Base-by-base conservation (phyloP, 2,888 invertebrate species). In the Fragum whitleyi region DNA sequence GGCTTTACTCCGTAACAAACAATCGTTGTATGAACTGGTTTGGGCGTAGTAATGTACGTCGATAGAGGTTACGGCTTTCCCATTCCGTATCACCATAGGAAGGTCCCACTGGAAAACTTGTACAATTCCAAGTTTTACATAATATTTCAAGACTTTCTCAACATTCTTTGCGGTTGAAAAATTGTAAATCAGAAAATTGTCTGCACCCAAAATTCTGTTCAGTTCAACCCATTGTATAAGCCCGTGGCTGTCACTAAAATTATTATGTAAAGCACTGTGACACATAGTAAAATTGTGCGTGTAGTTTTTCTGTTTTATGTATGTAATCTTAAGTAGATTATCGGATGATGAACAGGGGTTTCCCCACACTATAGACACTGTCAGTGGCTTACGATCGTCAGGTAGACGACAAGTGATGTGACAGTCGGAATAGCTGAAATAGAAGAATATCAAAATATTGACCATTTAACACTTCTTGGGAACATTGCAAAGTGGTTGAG, bases 181-280 rank as follows among this genome's bases (percentile, higher is more conserved):
- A 32, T 36, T 29, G 28, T 62, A 62, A 36, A 62, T 32, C 7
- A 32, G 28, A n/a, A 62, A 62, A 32, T 62, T 32, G 19, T 29
- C 32, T 9, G 21, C 62, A 16, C 36, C 62, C 14, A 62, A 32
- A 9, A 32, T 32, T 32, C 1, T 16, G 36, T 62, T 62, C 32
- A 62, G 9, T 62, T 62, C 62, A n/a, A 62, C n/a, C 62, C 62
- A 62, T 62, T 62, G 32, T 7, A 36, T 14, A 16, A 62, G 21
- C 36, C 23, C 14, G n/a, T 16, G 1, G 36, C 16, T 29, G 19
- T 62, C 21, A 1, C 36, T 62, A 36, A 21, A 62, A 0, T 32
- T n/a, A 7, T 7, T 32, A 36, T 62, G 16, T 32, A 62, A 62
- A 19, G 62, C 32, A n/a, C 14, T 32, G 14, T 19, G 21, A n/a